Evolutionary conservation across 2,888 invertebrate genomes (phyloP).

Genomic region (Andrena dorsata): DNA sequence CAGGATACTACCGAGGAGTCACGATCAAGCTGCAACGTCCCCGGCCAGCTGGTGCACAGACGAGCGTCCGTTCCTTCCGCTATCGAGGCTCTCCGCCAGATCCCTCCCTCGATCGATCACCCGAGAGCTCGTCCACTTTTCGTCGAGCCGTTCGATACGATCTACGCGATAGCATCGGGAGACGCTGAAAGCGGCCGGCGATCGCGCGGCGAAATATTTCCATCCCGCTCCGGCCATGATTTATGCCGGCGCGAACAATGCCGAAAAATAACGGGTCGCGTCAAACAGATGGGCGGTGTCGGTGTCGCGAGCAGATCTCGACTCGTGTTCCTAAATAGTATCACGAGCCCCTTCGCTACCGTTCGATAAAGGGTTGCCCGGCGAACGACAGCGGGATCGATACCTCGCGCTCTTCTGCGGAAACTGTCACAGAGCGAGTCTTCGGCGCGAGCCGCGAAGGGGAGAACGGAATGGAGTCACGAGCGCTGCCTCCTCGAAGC

Average conservation of each 20-base stretch:
- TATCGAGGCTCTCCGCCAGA: conserved; percentile 11
- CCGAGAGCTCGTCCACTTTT: conserved; percentile 41
- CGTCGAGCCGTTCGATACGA: conserved; percentile 45
- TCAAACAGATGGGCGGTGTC: conserved; percentile 36
- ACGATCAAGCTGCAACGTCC: not conserved
- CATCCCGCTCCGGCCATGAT: conserved; percentile 32
- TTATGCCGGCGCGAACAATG: conserved; percentile 50
- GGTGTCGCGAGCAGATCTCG: conserved; percentile 37
- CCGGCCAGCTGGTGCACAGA: conserved; percentile 18
- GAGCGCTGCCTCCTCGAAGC: no score
- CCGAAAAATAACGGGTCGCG: conserved; percentile 26
- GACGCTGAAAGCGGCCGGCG: conserved; percentile 9
- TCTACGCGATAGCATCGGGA: conserved; percentile 41
- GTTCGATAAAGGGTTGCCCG: not conserved
- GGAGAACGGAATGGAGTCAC: no score
- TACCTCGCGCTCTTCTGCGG: no score
- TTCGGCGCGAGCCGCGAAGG: no score
- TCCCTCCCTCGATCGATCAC: conserved; percentile 48
- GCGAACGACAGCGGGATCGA: not conserved
- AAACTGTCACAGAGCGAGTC: no score
- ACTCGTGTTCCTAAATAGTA: not conserved
- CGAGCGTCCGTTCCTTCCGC: not conserved
- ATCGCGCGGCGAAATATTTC: conserved; percentile 48
- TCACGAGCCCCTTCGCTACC: not conserved
- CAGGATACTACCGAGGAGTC: not conserved